Conservation (phyloP, 2,113 vertebrate genomes). For the Petroica traversi region DNA sequence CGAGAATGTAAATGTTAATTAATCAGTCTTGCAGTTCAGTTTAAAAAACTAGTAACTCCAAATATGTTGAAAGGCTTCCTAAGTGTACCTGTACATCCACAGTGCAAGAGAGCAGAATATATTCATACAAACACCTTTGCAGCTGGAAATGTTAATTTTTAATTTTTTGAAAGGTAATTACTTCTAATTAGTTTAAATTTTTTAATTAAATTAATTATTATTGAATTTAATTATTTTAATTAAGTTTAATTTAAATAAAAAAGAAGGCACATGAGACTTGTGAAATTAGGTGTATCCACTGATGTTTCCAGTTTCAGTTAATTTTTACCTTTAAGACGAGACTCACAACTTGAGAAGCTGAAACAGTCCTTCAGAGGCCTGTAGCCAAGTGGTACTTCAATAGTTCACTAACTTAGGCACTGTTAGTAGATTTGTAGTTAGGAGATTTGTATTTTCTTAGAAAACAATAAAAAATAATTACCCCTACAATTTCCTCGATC, state of each 20-base stretch:
- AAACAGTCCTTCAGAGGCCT: neutral
- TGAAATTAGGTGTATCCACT: neutral
- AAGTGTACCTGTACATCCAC: neutral
- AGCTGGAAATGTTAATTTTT: neutral
- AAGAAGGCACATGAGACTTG: neutral
- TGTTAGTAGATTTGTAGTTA: neutral
- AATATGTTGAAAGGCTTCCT: neutral
- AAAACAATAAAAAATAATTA: neutral
- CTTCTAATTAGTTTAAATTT: neutral
- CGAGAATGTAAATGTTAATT: neutral
- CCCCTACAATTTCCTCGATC: neutral
- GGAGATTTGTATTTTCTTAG: neutral
- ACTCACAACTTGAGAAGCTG: neutral
- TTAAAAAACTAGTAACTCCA: neutral
- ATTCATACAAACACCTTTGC: neutral
- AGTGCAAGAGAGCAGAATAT: neutral
- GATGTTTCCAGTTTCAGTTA: neutral
- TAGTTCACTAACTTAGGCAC: neutral
- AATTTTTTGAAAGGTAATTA: neutral
- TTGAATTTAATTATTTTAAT: neutral
- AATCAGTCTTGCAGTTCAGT: neutral
- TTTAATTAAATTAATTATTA: neutral
- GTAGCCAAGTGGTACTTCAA: neutral
- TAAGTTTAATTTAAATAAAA: neutral
- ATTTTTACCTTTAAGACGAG: neutral